phyloP scores from a whole-genome alignment of 2,113 vertebrate genomes.

The Parotia lawesii region DNA sequence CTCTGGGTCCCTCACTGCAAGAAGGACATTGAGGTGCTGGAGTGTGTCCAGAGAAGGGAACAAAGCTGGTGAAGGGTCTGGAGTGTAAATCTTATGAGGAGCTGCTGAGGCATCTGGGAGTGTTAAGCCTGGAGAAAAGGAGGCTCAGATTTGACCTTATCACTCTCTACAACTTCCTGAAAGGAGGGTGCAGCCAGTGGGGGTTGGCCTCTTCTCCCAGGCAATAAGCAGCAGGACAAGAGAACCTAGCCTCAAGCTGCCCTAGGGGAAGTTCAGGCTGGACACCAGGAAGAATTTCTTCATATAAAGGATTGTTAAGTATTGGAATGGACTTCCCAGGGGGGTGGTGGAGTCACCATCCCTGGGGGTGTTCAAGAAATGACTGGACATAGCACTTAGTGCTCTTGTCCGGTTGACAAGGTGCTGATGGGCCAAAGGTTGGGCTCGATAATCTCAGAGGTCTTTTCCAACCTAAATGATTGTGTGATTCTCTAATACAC shows the following conservation, averaged over 20 bases:
- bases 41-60: neutral
- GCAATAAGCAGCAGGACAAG: neutral
- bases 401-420: neutral
- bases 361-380: neutral
- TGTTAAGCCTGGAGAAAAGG: neutral
- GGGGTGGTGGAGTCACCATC: neutral
- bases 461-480: neutral
- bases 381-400: no score
- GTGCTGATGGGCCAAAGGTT: neutral
- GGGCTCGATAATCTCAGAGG: neutral
- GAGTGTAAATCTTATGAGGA: neutral
- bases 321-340: neutral
- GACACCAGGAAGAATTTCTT: neutral
- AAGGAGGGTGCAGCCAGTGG: neutral
- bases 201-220: fast-evolving
- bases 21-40: neutral
- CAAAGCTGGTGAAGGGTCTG: neutral
- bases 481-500: neutral
- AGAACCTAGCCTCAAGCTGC: neutral
- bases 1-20: neutral
- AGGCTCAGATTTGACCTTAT: neutral
- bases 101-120: neutral
- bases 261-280: neutral
- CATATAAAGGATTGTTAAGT: neutral
- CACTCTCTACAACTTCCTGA: neutral